Conservation (phyloP, 2,113 vertebrate species). For the Sylvilagus bachmani region DNA sequence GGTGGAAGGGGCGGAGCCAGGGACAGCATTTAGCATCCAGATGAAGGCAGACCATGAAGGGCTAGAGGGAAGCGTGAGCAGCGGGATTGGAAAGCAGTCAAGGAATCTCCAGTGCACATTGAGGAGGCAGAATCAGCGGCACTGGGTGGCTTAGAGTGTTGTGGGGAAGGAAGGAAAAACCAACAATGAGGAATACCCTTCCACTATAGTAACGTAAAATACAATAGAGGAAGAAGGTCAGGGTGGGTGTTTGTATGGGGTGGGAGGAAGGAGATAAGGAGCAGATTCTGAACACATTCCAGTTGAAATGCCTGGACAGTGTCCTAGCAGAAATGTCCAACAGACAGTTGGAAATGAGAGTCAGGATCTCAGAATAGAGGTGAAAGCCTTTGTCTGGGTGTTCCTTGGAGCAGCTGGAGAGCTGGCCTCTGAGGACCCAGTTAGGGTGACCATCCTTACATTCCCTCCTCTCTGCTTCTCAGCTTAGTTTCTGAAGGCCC, state of each 20-base stretch:
- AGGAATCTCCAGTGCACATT: background rate
- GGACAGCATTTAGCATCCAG: background rate
- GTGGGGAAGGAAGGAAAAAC: background rate
- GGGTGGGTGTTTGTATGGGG: background rate
- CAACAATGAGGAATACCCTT: background rate
- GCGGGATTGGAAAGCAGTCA: background rate
- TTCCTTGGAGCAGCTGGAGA: background rate
- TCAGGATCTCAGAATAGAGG: background rate
- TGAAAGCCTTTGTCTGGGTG: background rate
- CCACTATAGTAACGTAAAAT: fast-evolving
- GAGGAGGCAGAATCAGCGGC: background rate
- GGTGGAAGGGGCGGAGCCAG: background rate
- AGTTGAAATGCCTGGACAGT: background rate
- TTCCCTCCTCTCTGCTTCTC: background rate
- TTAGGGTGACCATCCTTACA: background rate
- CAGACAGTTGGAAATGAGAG: background rate
- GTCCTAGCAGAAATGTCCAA: background rate
- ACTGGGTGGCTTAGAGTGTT: background rate
- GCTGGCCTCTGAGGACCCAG: background rate
- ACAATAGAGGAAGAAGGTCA: background rate
- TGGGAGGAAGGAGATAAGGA: background rate
- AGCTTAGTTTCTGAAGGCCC: background rate
- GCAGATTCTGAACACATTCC: background rate
- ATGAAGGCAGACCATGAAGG: background rate
- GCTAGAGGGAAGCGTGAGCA: background rate